Evolutionary conservation across 2,888 invertebrate genomes (phyloP).

Genomic region (Hanleya hanleyi): DNA sequence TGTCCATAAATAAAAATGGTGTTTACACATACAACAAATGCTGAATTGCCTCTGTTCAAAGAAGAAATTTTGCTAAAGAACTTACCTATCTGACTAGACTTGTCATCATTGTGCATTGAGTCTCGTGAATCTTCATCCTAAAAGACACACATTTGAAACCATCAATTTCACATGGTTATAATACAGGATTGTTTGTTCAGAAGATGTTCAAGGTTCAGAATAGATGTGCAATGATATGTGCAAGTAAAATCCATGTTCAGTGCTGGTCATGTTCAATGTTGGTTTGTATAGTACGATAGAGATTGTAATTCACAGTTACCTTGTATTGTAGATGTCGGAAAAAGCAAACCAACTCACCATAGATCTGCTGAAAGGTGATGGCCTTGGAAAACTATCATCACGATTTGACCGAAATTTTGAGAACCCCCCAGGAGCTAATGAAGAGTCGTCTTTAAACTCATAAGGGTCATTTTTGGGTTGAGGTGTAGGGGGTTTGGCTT

Average conservation of each 20-base stretch:
- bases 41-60: no score
- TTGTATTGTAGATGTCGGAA: neutral
- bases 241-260: no score
- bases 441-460: conserved; percentile 81
- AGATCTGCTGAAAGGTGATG: conserved; percentile 42
- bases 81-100: neutral
- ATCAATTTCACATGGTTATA: no score
- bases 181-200: no score
- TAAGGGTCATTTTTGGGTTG: conserved; percentile 81
- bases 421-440: conserved; percentile 48
- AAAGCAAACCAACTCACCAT: conserved; percentile 10
- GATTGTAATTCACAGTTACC: conserved; percentile 39
- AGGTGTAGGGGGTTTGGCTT: conserved; percentile 47
- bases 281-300: no score
- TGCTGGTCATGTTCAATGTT: no score
- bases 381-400: conserved; percentile 59
- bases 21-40: no score
- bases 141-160: neutral
- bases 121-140: conserved; percentile 34
- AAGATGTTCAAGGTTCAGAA: no score
- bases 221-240: no score
- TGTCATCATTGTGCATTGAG: neutral
- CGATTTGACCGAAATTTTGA: conserved; percentile 52
- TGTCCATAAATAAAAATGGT: no score
- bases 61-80: neutral